Conservation (phyloP, 2,113 vertebrate genomes). For the Galemys pyrenaicus region DNA sequence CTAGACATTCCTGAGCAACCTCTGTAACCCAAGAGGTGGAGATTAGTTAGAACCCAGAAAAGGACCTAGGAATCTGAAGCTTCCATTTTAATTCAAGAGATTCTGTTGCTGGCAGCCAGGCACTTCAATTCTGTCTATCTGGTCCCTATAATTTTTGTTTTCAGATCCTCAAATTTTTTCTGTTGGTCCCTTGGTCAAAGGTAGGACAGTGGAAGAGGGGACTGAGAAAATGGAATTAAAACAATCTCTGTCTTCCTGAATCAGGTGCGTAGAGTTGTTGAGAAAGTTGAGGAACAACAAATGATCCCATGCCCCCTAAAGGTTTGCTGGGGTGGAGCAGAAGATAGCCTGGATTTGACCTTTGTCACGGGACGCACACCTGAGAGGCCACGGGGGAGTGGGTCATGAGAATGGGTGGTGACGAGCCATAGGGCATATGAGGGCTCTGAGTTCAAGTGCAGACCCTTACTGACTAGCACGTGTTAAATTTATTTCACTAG, state of each 20-base stretch:
- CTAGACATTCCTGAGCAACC: background rate
- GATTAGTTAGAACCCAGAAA: conserved; percentile 20
- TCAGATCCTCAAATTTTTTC: background rate
- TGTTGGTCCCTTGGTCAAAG: background rate
- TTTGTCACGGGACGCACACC: background rate
- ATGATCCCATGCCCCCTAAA: background rate
- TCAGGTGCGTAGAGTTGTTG: background rate
- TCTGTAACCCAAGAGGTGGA: background rate
- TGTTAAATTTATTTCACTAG: background rate
- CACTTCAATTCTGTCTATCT: background rate
- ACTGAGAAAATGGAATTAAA: background rate
- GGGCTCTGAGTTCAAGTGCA: background rate
- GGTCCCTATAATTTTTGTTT: too few relatives aligned
- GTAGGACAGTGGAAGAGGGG: background rate
- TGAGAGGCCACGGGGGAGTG: background rate
- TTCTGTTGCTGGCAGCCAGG: background rate
- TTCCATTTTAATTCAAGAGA: background rate
- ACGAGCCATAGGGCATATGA: background rate
- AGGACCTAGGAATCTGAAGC: background rate
- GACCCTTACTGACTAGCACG: background rate
- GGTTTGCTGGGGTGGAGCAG: background rate
- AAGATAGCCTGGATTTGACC: background rate
- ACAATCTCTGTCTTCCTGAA: background rate
- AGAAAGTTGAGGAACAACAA: background rate
- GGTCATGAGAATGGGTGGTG: background rate